Evolutionary conservation across 1,140 invertebrate genomes (phyloP).

Genomic region (Drosophila insularis): DNA sequence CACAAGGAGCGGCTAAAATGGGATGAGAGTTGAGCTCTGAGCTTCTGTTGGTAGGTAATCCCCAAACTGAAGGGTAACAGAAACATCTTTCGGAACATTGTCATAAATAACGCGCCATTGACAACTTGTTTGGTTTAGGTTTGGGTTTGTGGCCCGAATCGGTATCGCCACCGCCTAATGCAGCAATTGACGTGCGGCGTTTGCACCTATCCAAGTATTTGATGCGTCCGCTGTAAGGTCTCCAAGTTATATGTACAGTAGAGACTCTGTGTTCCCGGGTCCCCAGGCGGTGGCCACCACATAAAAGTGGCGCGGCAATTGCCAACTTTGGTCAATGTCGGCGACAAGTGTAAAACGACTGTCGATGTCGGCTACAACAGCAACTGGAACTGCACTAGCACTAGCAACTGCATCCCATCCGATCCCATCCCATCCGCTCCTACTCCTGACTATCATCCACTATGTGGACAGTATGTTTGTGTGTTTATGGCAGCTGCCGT

Average conservation of each 20-base stretch:
- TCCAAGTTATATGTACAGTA: neutral
- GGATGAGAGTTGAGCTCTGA: conserved; percentile 4
- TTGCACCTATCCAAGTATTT: conserved; percentile 72
- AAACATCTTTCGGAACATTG: conserved; percentile 74
- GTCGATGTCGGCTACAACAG: conserved; percentile 49
- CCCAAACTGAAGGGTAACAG: conserved; percentile 44
- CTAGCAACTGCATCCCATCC: conserved; percentile 29
- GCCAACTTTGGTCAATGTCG: conserved; percentile 80
- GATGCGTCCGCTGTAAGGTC: conserved; percentile 55
- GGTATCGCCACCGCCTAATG: conserved; percentile 53
- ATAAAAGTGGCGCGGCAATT: conserved; percentile 80
- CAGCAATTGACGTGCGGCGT: conserved; percentile 78
- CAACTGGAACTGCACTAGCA: conserved; percentile 27
- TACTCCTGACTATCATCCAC: conserved; percentile 21
- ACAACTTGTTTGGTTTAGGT: conserved; percentile 69
- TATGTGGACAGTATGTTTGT: conserved; percentile 64
- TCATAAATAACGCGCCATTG: conserved; percentile 80
- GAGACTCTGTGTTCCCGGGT: conserved; percentile 19
- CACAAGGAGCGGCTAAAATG: conserved; percentile 24
- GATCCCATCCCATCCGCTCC: neutral
- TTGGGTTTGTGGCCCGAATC: conserved; percentile 36
- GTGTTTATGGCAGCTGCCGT: conserved; percentile 81
- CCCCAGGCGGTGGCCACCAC: conserved; percentile 70
- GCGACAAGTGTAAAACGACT: conserved; percentile 80
- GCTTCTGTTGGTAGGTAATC: neutral